A percentile compares a stretch with the other conserved stretches of the same genome.
Conservation (phyloP, 2,113 vertebrate genomes). For the Uria aalge region DNA sequence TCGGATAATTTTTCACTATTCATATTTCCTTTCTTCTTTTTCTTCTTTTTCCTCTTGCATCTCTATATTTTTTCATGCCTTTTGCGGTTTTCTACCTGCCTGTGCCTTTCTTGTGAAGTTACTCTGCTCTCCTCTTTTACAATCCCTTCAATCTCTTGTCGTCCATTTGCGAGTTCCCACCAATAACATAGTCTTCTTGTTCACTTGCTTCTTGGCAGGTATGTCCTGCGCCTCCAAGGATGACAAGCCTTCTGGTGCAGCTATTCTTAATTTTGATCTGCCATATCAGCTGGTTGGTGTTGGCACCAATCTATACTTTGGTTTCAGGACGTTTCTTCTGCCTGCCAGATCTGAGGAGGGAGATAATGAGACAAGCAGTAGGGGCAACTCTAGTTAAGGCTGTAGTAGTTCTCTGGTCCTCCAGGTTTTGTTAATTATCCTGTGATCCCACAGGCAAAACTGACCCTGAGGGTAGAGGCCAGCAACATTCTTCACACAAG, state of each 20-base stretch:
- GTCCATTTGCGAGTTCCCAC: background rate
- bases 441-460: background rate
- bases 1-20: background rate
- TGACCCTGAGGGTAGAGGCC: background rate
- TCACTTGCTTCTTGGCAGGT: background rate
- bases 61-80: background rate
- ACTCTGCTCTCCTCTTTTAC: background rate
- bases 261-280: background rate
- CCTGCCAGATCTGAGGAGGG: background rate
- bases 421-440: background rate
- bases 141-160: background rate
- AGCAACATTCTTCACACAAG: background rate
- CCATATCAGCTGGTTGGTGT: background rate
- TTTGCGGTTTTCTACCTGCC: background rate
- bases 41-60: background rate
- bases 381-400: background rate
- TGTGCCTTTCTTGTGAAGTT: background rate
- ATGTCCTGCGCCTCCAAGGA: background rate
- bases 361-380: background rate
- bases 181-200: background rate
- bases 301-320: background rate
- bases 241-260: background rate
- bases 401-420: background rate
- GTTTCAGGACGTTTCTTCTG: background rate
- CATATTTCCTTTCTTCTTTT: background rate